Base-by-base conservation (phyloP, 1,140 invertebrate genomes). In the Paramacrobiotus metropolitanus region DNA sequence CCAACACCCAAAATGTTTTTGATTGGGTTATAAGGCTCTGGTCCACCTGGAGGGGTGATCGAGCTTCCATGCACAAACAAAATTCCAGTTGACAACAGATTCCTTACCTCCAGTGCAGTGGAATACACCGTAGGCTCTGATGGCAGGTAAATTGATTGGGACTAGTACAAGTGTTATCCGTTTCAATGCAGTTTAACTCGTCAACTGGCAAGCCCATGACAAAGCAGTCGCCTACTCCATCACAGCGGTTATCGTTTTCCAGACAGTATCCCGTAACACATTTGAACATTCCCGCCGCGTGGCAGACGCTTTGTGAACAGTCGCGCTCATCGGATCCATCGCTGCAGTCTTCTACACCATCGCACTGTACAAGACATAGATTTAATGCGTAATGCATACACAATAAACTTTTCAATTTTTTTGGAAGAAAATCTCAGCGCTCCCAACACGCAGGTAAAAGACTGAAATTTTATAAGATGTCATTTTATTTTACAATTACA, bases 151-250 rank as follows among this genome's bases (percentile, higher is more conserved):
- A 55, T 4, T 55, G 48, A 55, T 24, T 24, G 24, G 48, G 9
- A 24, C 24, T 24, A 4, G 48, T 24, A 24, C 48, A 55, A 4
- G 4, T n/a, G n/a, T n/a, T n/a, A n/a, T n/a, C n/a, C n/a, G 9
- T 4, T 18, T 4, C 24, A 24, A 4, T 55, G 24, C 48, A 55
- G 48, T 55, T 55, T 4, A 55, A 4, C 24, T 55, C 48, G 48
- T 55, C 48, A 4, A 55, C 24, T 24, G 48, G 48, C 9, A 55
- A 4, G 4, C 24, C 24, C 48, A 55, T 55, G 24, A 24, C 48
- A 24, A 18, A 55, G 48, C 48, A 55, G 48, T 55, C 48, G 4
- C 48, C 48, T 18, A 55, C 4, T 55, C 48, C 48, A 55, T 55
- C 48, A 24, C 48, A 55, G 9, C 48, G 48, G 24, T 24, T 55